These are phyloP conservation scores for Alloplasta piceator DNA, from an alignment of 2,888 invertebrate species.

Conservation along the genomic window DNA sequence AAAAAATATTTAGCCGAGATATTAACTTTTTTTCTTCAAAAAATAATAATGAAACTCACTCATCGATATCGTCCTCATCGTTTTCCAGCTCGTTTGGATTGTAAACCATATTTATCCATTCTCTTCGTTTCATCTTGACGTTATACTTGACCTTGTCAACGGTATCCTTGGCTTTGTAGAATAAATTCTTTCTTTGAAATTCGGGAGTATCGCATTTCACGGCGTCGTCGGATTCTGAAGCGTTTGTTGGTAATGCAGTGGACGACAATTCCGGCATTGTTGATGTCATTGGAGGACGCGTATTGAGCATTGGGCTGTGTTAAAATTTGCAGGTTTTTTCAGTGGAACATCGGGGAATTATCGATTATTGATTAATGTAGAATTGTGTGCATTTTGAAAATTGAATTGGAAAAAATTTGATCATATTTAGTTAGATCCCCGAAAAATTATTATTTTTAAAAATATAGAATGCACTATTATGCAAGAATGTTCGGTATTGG, in stretches of 20 bases:
- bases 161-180: conserved; percentile 82
- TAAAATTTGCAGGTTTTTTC: neutral
- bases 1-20: neutral
- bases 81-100: conserved; percentile 75
- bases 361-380: no score
- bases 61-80: conserved; percentile 67
- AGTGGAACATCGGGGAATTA: no score
- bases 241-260: conserved; percentile 84
- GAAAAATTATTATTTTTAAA: no score
- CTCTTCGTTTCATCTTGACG: conserved; percentile 85
- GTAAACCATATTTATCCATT: conserved; percentile 84
- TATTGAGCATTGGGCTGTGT: conserved; percentile 76
- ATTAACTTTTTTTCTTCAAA: neutral
- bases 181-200: conserved; percentile 86
- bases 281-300: conserved; percentile 67
- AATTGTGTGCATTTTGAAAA: no score
- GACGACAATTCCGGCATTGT: conserved; percentile 74
- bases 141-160: conserved; percentile 84
- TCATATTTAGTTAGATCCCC: no score
- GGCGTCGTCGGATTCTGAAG: conserved; percentile 84
- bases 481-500: no score
- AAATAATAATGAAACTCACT: conserved; percentile 61
- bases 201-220: conserved; percentile 87
- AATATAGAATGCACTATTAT: no score
- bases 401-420: no score